Base-by-base conservation (phyloP, 2,888 invertebrate species). In the Euplagia quadripunctaria region DNA sequence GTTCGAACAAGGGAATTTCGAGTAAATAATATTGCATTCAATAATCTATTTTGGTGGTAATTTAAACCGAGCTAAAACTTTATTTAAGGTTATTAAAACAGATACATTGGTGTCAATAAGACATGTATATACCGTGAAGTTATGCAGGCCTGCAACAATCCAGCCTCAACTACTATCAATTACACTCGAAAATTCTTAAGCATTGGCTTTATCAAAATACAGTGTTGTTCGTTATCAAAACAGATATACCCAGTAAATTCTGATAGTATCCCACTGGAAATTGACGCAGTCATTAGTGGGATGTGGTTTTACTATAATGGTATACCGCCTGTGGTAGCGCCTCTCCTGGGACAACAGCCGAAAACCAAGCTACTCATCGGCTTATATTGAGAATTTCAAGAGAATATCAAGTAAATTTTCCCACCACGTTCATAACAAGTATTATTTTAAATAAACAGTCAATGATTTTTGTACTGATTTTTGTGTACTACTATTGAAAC, bases 221-320 rank as follows among this genome's bases (percentile, higher is more conserved):
- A 46, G 1, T n/a, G 9, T n/a, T 8, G 17, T 43, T 20, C 12
- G 12, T 31, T 31, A 31, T 31, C 31, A 31, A 31, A 31, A 42
- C 17, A n/a, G 14, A 61, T 14, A 17, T 49, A 49, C n/a, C 63
- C 64, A 64, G 43, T 64, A 64, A 71, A 49, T 67, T 66, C n/a
- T 31, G 61, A 42, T 66, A 49, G n/a, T 14, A n/a, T 67, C n/a
- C 58, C 58, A 49, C n/a, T 20, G 72, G 68, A 63, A 72, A 20
- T 11, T 52, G 64, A 52, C 20, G 55, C n/a, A 68, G 64, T 68
- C 68, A 73, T 68, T 73, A 73, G 64, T 69, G 64, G 68, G 72
- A 69, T 68, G 72, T 73, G 72, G 68, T 20, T 68, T 65, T 51
- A 71, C 51, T 41, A 49, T 49, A 52, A 63, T 51, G 67, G 55